These are phyloP conservation scores for Silurus aristotelis DNA, from an alignment of 2,797 vertebrate genomes.

Conservation along the genomic window DNA sequence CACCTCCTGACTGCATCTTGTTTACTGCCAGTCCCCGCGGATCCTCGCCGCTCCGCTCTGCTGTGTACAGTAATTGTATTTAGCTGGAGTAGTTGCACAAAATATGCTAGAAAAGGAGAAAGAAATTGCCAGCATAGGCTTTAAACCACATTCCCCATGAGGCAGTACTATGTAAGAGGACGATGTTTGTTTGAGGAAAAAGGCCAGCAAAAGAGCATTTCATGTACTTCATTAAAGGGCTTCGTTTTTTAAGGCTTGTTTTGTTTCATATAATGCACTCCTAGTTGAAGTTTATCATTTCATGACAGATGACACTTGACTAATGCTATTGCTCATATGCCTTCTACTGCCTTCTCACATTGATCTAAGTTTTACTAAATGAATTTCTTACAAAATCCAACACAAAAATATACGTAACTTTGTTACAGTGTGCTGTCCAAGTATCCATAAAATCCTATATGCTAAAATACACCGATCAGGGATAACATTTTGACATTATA, in stretches of 20 bases:
- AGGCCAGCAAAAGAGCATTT: conserved; percentile 31
- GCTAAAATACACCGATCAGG: background rate
- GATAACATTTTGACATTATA: too few species aligned
- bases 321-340: background rate
- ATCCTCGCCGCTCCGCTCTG: conserved; percentile 49
- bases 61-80: conserved; percentile 65
- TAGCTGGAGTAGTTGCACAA: conserved; percentile 49
- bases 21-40: conserved; percentile 54
- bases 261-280: conserved; percentile 13
- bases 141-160: conserved; percentile 52
- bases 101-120: conserved; percentile 49
- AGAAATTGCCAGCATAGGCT: conserved; percentile 39
- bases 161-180: conserved; percentile 18
- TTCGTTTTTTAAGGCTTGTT: conserved; percentile 18
- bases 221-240: conserved; percentile 27
- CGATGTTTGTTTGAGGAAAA: conserved; percentile 39
- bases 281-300: too few species aligned
- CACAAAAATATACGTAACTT: background rate
- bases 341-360: background rate
- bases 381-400: background rate
- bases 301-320: background rate
- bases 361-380: background rate
- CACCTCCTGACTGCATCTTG: conserved; percentile 54
- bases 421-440: background rate
- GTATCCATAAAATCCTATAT: background rate